Evolutionary conservation across 2,113 vertebrate species (phyloP).

Genomic region (pig (Sus scrofa)): DNA sequence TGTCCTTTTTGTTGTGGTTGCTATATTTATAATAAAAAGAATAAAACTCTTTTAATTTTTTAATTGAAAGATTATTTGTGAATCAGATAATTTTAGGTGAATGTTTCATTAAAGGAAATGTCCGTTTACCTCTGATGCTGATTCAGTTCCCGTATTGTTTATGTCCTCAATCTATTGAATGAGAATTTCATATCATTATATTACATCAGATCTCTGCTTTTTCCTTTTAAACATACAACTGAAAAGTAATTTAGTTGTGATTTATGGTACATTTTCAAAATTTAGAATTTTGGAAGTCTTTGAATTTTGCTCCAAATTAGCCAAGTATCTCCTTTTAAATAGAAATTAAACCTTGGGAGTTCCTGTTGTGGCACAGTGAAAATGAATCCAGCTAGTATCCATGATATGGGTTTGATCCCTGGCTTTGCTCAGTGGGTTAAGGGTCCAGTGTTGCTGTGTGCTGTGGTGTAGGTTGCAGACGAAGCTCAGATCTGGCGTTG

Average conservation of each 20-base stretch:
- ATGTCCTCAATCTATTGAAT: constrained; percentile 94
- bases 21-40: constrained; percentile 53
- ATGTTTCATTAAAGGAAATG: constrained; percentile 87
- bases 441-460: too few relatives aligned
- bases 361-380: too few relatives aligned
- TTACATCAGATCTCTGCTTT: constrained; percentile 87
- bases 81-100: constrained; percentile 84
- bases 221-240: constrained; percentile 85
- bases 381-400: too few relatives aligned
- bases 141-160: constrained; percentile 91
- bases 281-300: constrained; percentile 60
- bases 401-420: too few relatives aligned
- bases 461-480: too few relatives aligned
- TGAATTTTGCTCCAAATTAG: constrained; percentile 43
- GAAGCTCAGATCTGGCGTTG: too few relatives aligned
- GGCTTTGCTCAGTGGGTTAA: too few relatives aligned
- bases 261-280: constrained; percentile 56
- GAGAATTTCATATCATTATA: constrained; percentile 91
- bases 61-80: constrained; percentile 78
- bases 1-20: constrained; percentile 53
- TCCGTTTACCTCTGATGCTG: constrained; percentile 91
- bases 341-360: neutral
- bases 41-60: constrained; percentile 75
- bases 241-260: constrained; percentile 81
- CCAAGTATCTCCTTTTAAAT: constrained; percentile 34